Conservation (phyloP, 2,888 invertebrate genomes). For the Drosophila mulleri region DNA sequence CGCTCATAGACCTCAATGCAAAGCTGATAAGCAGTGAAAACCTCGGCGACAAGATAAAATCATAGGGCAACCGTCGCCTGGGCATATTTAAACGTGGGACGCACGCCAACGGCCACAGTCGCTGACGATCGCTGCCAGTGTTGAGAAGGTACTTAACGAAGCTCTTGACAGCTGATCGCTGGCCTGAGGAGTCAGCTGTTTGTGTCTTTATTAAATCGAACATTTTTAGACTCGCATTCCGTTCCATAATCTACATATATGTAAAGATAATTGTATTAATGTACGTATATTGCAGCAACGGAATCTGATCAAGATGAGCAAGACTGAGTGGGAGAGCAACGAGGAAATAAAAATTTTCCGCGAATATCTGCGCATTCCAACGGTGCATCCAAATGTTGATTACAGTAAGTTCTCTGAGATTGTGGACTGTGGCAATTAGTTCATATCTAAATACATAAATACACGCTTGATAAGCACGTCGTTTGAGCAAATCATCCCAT, state of each 20-base stretch:
- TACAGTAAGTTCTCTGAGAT: constrained; percentile 88
- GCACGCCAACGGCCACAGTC: constrained; percentile 41
- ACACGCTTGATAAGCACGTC: constrained; percentile 28
- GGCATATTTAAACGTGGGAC: constrained; percentile 57
- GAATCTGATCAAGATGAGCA: constrained; percentile 45
- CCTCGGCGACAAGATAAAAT: constrained; percentile 33
- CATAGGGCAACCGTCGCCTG: neutral
- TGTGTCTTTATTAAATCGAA: neutral
- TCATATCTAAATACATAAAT: constrained; percentile 21
- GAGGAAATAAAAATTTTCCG: constrained; percentile 91
- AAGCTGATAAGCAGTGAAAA: constrained; percentile 45
- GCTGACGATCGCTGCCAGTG: constrained; percentile 48
- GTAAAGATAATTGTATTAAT: neutral
- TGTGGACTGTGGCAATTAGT: neutral
- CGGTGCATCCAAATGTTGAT: constrained; percentile 94
- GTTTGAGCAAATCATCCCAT: constrained; percentile 25
- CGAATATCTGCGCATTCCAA: constrained; percentile 94
- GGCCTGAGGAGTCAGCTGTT: constrained; percentile 48
- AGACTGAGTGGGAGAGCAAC: constrained; percentile 85
- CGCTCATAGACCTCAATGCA: neutral
- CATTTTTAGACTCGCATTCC: constrained; percentile 4
- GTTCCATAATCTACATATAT: constrained; percentile 1
- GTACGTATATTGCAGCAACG: neutral
- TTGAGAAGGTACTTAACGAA: constrained; percentile 51
- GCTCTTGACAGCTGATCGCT: constrained; percentile 17